phyloP scores from a whole-genome alignment of 2,888 invertebrate species.

The Hydrotaea diabolus region DNA sequence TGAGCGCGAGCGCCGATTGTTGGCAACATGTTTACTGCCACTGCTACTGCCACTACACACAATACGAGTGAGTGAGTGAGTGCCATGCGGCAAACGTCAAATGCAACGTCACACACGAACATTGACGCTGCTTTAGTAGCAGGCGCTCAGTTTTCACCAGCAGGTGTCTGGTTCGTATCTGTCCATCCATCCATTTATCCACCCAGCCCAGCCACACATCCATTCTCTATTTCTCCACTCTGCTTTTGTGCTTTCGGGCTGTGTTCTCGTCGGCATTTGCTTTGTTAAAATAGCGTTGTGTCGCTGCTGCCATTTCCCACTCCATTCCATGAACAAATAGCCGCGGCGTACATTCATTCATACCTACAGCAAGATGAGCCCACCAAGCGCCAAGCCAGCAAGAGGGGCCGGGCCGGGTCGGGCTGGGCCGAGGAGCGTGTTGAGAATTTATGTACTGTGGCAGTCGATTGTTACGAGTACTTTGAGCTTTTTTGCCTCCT shows the following conservation, averaged over 20 bases:
- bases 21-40: slow-evolving; percentile 14
- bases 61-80: too few relatives aligned
- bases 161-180: slow-evolving; percentile 31
- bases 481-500: slow-evolving; percentile 18
- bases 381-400: slow-evolving; percentile 2
- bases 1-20: slow-evolving; percentile 32
- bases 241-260: too few relatives aligned
- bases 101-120: slow-evolving; percentile 79
- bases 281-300: background rate
- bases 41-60: slow-evolving; percentile 21
- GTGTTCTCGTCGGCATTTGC: too few relatives aligned
- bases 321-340: background rate
- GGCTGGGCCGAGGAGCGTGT: slow-evolving; percentile 36
- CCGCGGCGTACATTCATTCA: background rate
- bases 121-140: slow-evolving; percentile 76
- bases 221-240: too few relatives aligned
- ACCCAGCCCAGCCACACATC: too few relatives aligned
- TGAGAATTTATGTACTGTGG: slow-evolving; percentile 56
- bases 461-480: slow-evolving; percentile 25
- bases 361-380: slow-evolving; percentile 12
- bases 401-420: slow-evolving; percentile 42
- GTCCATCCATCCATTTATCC: background rate
- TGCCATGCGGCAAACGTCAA: slow-evolving; percentile 63
- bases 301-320: slow-evolving; percentile 4
- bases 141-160: slow-evolving; percentile 74